These are phyloP conservation scores for Heliconius ethilla DNA, from an alignment of 2,888 invertebrate species.

Conservation along the genomic window DNA sequence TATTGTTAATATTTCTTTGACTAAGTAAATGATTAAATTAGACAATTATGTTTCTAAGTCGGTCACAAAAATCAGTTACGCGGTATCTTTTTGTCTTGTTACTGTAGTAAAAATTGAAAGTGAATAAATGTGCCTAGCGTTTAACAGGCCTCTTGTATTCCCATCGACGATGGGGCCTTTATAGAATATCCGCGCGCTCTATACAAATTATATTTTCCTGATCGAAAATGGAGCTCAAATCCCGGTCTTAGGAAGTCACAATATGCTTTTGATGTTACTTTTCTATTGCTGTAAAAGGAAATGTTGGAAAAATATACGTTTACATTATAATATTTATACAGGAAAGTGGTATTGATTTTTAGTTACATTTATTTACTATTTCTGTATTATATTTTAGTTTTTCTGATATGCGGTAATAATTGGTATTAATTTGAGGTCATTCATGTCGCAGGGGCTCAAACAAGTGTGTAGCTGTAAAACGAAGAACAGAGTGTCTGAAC, in stretches of 20 bases:
- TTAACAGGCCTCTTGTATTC: conserved; percentile 10
- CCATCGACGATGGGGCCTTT: conserved; percentile 10
- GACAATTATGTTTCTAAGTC: background rate
- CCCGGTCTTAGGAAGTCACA: conserved; percentile 15
- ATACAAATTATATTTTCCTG: conserved; percentile 17
- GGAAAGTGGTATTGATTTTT: background rate
- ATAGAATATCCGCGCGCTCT: conserved; percentile 8
- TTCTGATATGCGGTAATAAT: too few species aligned
- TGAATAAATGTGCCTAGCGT: background rate
- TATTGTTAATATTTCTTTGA: background rate
- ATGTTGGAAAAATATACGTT: conserved; percentile 11
- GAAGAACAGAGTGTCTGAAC: too few species aligned
- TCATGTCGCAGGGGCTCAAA: too few species aligned
- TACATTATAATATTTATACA: conserved; percentile 3
- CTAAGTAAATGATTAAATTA: background rate
- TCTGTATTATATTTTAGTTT: background rate
- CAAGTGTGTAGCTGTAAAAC: too few species aligned
- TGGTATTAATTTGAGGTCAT: too few species aligned
- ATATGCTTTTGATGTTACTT: conserved; percentile 19
- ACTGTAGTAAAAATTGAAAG: background rate
- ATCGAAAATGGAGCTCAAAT: conserved; percentile 20
- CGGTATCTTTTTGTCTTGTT: background rate
- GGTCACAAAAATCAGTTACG: background rate
- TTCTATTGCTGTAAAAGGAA: conserved; percentile 13
- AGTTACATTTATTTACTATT: background rate